phyloP scores from a whole-genome alignment of 2,113 vertebrate genomes.

The Heliornis fulica region DNA sequence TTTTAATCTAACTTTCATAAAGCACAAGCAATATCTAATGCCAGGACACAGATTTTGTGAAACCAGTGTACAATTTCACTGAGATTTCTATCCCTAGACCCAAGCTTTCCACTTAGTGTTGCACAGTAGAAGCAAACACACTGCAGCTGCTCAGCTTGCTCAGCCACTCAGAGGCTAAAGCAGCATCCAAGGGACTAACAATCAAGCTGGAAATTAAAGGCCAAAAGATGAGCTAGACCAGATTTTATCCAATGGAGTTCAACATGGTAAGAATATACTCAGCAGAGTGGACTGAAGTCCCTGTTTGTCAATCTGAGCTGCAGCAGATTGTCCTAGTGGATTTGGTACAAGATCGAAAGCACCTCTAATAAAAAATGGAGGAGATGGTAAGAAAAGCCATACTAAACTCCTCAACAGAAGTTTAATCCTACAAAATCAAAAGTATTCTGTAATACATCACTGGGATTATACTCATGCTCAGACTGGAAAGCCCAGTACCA shows the following conservation, averaged over 20 bases:
- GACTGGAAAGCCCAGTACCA: not conserved
- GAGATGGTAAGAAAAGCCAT: not conserved
- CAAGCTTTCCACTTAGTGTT: not conserved
- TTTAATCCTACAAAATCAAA: not conserved
- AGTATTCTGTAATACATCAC: not conserved
- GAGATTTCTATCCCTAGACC: not conserved
- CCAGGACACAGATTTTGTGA: not conserved
- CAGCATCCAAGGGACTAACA: not conserved
- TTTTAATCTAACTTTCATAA: not conserved
- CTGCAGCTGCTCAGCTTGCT: not conserved
- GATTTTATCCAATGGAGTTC: not conserved
- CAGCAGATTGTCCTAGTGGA: not conserved
- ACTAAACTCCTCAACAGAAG: not conserved
- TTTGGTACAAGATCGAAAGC: not conserved
- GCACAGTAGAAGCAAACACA: not conserved
- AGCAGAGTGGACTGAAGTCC: not conserved
- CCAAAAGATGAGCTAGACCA: not conserved
- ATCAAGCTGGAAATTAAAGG: not conserved
- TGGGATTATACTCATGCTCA: not conserved
- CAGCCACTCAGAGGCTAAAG: not conserved
- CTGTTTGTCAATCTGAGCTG: not conserved
- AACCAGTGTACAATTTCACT: not conserved
- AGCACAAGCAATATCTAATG: not conserved
- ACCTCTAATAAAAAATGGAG: not conserved
- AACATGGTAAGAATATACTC: rapidly evolving